Percentiles rank a stretch among this genome's conserved stretches.
phyloP scores from a whole-genome alignment of 2,113 vertebrate species.

The Anolis sagrei region DNA sequence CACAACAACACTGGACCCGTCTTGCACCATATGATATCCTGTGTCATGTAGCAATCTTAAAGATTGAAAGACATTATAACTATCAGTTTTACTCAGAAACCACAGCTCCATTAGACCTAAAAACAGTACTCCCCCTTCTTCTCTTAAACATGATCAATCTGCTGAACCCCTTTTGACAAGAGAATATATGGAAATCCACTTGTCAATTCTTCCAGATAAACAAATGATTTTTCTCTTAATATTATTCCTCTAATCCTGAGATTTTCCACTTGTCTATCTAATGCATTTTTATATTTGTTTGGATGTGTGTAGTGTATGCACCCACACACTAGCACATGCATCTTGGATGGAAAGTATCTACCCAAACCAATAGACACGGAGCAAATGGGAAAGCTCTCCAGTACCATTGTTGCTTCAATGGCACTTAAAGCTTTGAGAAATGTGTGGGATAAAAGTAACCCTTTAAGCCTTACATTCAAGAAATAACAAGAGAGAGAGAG shows the following conservation, averaged over 20 bases:
- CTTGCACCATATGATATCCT: neutral
- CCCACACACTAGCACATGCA: neutral
- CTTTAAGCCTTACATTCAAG: conserved; percentile 38
- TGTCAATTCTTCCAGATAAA: neutral
- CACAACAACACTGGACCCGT: neutral
- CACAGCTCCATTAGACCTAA: neutral
- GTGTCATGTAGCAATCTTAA: neutral
- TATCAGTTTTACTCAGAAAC: neutral
- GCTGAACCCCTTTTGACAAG: neutral
- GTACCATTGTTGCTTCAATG: conserved; percentile 15
- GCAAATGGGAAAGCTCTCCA: neutral
- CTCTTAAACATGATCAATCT: neutral
- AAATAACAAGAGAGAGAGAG: conserved; percentile 31
- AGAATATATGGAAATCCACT: neutral
- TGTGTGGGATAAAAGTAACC: conserved; percentile 27
- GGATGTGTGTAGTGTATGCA: neutral
- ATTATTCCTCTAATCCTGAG: neutral
- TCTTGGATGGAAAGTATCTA: conserved; percentile 2
- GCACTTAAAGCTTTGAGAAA: conserved; percentile 26
- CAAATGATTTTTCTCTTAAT: neutral
- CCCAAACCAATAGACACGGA: neutral
- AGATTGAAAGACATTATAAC: neutral
- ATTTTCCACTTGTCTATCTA: neutral
- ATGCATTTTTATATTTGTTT: neutral
- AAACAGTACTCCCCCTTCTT: neutral